phyloP scores from a whole-genome alignment of 1,140 invertebrate species.

The Heterodera schachtii region DNA sequence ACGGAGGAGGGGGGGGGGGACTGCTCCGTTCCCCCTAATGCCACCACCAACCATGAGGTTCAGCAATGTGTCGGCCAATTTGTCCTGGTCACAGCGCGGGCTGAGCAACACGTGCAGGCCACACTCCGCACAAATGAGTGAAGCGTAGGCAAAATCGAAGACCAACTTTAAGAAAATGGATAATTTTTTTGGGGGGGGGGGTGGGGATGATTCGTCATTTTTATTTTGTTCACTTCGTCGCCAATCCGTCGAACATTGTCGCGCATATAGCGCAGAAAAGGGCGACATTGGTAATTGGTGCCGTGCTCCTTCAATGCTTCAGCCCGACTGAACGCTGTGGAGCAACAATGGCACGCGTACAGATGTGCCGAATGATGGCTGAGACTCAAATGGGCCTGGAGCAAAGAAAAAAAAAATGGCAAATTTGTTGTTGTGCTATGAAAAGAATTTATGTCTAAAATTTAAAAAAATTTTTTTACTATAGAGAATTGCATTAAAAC shows the following conservation, averaged over 20 bases:
- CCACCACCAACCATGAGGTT: background rate
- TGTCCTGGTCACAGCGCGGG: conserved; percentile 4
- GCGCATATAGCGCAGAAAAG: conserved; percentile 3
- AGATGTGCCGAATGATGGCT: background rate
- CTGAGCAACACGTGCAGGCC: background rate
- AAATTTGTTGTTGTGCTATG: background rate
- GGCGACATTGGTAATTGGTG: background rate
- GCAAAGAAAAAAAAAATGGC: background rate
- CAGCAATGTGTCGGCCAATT: background rate
- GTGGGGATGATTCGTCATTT: background rate
- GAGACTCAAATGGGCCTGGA: background rate
- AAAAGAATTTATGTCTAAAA: background rate
- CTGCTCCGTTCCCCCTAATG: no score
- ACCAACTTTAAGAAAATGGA: background rate
- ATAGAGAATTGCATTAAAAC: no score
- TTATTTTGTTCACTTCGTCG: background rate
- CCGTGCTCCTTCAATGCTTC: background rate
- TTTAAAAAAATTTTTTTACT: background rate
- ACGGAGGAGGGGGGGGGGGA: no score
- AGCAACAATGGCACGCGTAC: conserved; percentile 15
- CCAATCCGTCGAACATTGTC: background rate
- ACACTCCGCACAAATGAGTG: conserved; percentile 1
- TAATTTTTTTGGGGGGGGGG: no score
- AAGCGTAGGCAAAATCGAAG: conserved; percentile 14
- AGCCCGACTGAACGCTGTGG: background rate